Evolutionary conservation across 2,888 invertebrate genomes (phyloP).

Genomic region (Nomada ferruginata): DNA sequence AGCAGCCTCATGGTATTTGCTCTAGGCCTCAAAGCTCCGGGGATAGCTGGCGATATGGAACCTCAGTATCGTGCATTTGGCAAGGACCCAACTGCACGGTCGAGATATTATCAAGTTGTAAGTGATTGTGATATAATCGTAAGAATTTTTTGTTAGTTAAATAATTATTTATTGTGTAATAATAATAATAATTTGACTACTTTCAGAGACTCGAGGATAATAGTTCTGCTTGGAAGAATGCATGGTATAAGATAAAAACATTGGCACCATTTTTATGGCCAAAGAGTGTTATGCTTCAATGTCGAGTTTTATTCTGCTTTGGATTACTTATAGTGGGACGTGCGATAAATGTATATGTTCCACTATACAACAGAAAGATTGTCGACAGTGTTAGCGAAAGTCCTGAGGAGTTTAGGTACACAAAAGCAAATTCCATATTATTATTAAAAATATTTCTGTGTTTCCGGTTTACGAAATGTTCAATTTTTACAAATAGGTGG

Average conservation of each 20-base stretch:
- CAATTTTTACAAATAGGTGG: constrained; percentile 88
- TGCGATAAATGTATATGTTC: constrained; percentile 95
- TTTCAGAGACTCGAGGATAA: constrained; percentile 85
- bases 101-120: constrained; percentile 80
- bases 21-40: constrained; percentile 94
- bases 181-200: constrained; percentile 23
- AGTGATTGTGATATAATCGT: constrained; percentile 63
- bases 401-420: constrained; percentile 77
- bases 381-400: constrained; percentile 83
- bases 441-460: not conserved
- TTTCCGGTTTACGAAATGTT: constrained; percentile 16
- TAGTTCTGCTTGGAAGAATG: constrained; percentile 92
- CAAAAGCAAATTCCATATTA: constrained; percentile 1
- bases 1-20: constrained; percentile 92
- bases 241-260: constrained; percentile 91
- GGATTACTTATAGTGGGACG: constrained; percentile 91
- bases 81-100: constrained; percentile 70
- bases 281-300: constrained; percentile 90
- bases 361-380: constrained; percentile 96
- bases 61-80: constrained; percentile 71
- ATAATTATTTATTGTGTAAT: not conserved
- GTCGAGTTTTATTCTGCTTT: constrained; percentile 93
- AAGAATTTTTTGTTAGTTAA: not conserved
- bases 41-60: constrained; percentile 85
- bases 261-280: constrained; percentile 98